Conservation (phyloP, 2,797 vertebrate genomes). For the Lates japonicus region DNA sequence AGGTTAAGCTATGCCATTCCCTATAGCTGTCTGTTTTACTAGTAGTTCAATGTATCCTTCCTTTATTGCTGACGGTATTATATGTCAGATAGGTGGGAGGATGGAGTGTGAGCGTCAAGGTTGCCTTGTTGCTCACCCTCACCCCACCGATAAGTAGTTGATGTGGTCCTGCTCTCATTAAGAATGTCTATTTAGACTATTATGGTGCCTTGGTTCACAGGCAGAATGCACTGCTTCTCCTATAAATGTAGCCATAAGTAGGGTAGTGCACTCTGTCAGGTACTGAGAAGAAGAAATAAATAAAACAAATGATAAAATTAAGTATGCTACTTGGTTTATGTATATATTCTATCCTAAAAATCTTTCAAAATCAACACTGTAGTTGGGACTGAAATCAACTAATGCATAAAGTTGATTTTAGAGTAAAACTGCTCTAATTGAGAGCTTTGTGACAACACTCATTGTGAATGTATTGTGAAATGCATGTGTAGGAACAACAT, state of each 20-base stretch:
- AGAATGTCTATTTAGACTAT: not conserved
- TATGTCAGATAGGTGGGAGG: not conserved
- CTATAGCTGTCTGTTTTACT: not conserved
- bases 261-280: no score
- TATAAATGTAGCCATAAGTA: no score
- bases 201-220: not conserved
- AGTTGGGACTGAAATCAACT: not conserved
- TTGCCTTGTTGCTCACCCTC: not conserved
- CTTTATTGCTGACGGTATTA: not conserved
- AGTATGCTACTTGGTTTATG: not conserved
- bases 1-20: not conserved
- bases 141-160: not conserved
- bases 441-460: not conserved
- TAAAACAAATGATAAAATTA: not conserved
- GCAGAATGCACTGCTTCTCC: no score
- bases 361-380: not conserved
- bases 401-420: not conserved
- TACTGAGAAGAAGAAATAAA: no score
- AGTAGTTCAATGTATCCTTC: not conserved
- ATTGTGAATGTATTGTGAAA: not conserved
- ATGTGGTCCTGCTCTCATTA: not conserved
- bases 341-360: no score
- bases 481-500: slow-evolving; percentile 6
- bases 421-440: not conserved
- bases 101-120: no score